These are phyloP conservation scores for Picathartes gymnocephalus DNA, from an alignment of 2,113 vertebrate species.

Conservation along the genomic window DNA sequence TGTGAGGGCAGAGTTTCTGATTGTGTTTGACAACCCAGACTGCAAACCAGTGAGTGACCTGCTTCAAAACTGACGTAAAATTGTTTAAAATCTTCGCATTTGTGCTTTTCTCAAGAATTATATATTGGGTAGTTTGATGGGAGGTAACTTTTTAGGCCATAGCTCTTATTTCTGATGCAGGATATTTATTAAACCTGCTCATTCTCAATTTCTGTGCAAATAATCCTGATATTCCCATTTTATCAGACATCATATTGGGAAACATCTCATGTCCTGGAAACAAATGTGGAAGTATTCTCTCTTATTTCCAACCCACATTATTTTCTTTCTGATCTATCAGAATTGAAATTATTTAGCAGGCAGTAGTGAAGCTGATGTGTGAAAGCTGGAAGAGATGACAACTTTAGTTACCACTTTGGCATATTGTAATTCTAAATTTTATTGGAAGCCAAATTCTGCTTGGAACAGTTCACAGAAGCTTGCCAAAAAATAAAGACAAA, in stretches of 20 bases:
- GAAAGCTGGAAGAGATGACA: slow-evolving; percentile 38
- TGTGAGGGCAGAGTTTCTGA: slow-evolving; percentile 70
- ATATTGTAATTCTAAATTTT: slow-evolving; percentile 23
- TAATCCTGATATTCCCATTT: background rate
- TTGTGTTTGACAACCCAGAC: slow-evolving; percentile 76
- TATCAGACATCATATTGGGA: background rate
- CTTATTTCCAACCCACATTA: background rate
- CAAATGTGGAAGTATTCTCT: background rate
- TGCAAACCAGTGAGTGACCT: slow-evolving; percentile 78
- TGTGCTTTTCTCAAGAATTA: background rate
- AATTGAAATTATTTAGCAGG: slow-evolving; percentile 14
- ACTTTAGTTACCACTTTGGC: slow-evolving; percentile 10
- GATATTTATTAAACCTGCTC: background rate
- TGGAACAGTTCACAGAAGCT: background rate
- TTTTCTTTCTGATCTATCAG: background rate
- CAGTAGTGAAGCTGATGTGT: slow-evolving; percentile 20
- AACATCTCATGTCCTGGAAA: background rate
- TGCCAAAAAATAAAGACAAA: background rate
- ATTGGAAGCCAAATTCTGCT: slow-evolving; percentile 2
- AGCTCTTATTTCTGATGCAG: background rate
- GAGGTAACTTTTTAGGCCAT: background rate
- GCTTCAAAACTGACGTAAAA: background rate
- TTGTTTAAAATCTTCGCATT: background rate
- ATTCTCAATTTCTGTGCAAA: background rate
- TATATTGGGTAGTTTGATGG: background rate